Base-by-base conservation (phyloP, 2,888 invertebrate genomes). In the Metopia argyrocephala region DNA sequence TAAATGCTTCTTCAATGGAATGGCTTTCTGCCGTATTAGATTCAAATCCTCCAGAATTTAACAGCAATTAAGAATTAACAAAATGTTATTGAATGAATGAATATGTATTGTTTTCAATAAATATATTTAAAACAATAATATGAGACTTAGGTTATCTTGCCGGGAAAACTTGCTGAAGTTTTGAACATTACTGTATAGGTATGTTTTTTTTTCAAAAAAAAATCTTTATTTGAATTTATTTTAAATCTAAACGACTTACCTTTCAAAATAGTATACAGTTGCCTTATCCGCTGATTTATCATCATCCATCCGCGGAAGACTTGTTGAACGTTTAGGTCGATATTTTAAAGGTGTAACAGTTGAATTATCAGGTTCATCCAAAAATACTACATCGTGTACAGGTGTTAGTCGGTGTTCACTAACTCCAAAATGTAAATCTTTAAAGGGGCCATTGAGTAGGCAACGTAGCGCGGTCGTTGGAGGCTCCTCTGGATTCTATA, bases 371-470 rank as follows among this genome's bases (percentile, higher is more conserved):
- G 86, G 84, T 48, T 89, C 87, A 76, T 90, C 88, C 7, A 88
- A 83, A 70, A 88, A 89, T 48, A 89, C 89, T 38, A 88, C 88
- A 84, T 89, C 88, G 78, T 88, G 87, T 9, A 89, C 88, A 46
- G 89, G 87, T 28, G 88, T 86, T 18, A 87, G 73, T 25, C 89
- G 89, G 80, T 87, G 86, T 66, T 87, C 87, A 78, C 85, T 83
- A 31, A 84, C 83, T 27, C 84, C 84, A 45, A 89, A 87, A 65
- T 88, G 87, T 28, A 89, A 83, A 82, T 90, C 89, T 15, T 89
- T 87, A 71, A 90, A 89, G 18, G 90, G 86, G 5, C 87, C 87
- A 78, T 89, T 86, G 28, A 90, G 82, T 2, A 90, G 83, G 66
- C 89, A 90, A 70, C 89, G 87, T 45, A 90, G 84, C 18, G 88